A percentile compares a stretch with the other conserved stretches of the same genome.
Conservation (phyloP, 2,888 invertebrate species). For the Fragum sueziense region DNA sequence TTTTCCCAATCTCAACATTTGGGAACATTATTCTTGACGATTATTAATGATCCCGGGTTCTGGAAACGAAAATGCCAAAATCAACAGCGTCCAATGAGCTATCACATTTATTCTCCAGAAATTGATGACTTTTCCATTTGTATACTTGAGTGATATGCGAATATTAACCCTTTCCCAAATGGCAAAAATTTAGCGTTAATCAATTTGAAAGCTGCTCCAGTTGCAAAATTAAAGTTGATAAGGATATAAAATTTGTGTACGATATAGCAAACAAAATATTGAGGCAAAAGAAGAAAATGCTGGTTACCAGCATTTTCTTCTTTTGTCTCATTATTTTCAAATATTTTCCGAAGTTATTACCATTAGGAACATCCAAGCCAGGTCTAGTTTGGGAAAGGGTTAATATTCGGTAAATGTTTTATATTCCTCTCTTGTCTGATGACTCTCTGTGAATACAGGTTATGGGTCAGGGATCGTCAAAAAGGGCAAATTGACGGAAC, state of each 20-base stretch:
- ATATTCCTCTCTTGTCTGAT: slow-evolving; percentile 48
- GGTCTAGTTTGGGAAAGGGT: too few species aligned
- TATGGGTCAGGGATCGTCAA: slow-evolving; percentile 56
- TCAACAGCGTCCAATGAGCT: slow-evolving; percentile 61
- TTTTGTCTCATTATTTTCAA: too few species aligned
- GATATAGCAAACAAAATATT: too few species aligned
- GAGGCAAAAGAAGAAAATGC: too few species aligned
- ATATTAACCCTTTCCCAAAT: too few species aligned
- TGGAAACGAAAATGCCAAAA: slow-evolving; percentile 58
- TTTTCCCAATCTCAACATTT: slow-evolving; percentile 13
- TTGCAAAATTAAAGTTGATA: too few species aligned
- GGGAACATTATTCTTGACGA: slow-evolving; percentile 56
- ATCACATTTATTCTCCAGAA: slow-evolving; percentile 57
- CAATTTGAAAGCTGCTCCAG: too few species aligned
- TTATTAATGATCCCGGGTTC: slow-evolving; percentile 58
- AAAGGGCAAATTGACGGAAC: slow-evolving; percentile 60
- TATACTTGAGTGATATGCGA: slow-evolving; percentile 57
- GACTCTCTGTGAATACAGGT: slow-evolving; percentile 21
- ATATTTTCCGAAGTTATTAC: too few species aligned
- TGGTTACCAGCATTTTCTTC: too few species aligned
- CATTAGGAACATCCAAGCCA: too few species aligned
- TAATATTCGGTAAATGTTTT: slow-evolving; percentile 61
- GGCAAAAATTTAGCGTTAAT: too few species aligned
- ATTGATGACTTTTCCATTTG: slow-evolving; percentile 54
- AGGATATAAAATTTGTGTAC: too few species aligned